A percentile compares a stretch with the other conserved stretches of the same genome.
phyloP scores from a whole-genome alignment of 1,140 invertebrate species.

The Trypoxylus dichotomus region DNA sequence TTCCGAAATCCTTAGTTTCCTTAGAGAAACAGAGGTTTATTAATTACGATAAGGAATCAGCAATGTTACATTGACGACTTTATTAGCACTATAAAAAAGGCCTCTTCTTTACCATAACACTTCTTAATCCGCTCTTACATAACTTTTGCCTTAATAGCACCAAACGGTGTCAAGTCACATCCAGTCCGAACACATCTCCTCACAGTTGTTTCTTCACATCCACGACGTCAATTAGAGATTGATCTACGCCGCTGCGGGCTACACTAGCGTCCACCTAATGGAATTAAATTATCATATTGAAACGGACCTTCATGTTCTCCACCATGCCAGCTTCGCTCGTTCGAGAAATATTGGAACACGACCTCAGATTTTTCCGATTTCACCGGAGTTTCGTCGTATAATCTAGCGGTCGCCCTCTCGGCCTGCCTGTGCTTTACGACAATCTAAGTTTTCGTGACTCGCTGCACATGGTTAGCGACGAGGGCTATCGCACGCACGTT shows the following conservation, averaged over 20 bases:
- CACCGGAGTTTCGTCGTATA: neutral
- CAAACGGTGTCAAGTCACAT: no score
- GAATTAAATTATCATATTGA: slow-evolving; percentile 21
- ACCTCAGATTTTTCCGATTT: neutral
- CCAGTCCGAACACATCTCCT: neutral
- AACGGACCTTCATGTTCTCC: neutral
- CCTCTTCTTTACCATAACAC: no score
- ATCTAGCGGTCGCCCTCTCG: neutral
- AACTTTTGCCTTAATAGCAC: no score
- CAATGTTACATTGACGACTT: no score
- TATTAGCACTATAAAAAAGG: no score
- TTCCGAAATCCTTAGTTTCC: no score
- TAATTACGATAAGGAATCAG: no score
- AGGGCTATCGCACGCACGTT: slow-evolving; percentile 3
- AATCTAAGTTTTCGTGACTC: neutral
- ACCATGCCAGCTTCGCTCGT: neutral
- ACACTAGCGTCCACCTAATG: neutral
- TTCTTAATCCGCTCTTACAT: no score
- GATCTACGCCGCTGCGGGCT: neutral
- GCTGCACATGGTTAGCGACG: neutral
- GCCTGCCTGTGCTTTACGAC: neutral
- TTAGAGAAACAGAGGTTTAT: no score
- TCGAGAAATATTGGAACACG: slow-evolving; percentile 9
- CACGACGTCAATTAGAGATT: slow-evolving; percentile 12
- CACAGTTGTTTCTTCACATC: neutral